phyloP scores from a whole-genome alignment of 1,140 invertebrate genomes.

The Drosophila orena region DNA sequence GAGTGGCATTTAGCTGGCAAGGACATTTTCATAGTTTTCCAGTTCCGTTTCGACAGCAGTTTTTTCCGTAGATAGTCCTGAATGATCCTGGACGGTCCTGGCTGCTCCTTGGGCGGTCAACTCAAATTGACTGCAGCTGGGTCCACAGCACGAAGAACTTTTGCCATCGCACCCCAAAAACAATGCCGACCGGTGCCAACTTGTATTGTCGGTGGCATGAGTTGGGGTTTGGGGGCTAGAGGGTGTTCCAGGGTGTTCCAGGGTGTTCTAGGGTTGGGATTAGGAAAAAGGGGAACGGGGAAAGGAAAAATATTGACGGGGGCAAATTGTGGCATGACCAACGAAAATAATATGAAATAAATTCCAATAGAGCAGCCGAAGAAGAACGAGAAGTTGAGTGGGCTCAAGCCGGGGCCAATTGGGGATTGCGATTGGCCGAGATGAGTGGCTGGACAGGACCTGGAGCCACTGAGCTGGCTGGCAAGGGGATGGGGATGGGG shows the following conservation, averaged over 20 bases:
- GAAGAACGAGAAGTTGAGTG: slow-evolving; percentile 28
- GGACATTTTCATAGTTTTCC: slow-evolving; percentile 51
- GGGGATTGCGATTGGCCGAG: not conserved
- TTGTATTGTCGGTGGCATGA: slow-evolving; percentile 25
- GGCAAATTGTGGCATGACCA: slow-evolving; percentile 7
- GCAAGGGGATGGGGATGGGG: too few relatives aligned
- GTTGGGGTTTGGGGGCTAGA: not conserved
- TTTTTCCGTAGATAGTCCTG: slow-evolving; percentile 32
- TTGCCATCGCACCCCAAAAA: slow-evolving; percentile 58
- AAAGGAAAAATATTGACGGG: not conserved
- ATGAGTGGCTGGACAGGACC: not conserved
- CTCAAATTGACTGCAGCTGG: slow-evolving; percentile 78
- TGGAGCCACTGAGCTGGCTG: too few relatives aligned
- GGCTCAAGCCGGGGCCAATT: slow-evolving; percentile 1
- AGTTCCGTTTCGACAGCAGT: slow-evolving; percentile 43
- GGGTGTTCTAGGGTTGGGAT: not conserved
- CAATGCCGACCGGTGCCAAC: slow-evolving; percentile 67
- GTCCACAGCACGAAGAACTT: slow-evolving; percentile 45
- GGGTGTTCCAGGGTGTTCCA: not conserved
- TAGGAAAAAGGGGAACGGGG: not conserved
- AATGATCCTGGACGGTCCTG: not conserved
- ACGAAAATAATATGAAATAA: slow-evolving; percentile 78
- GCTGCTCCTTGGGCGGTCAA: slow-evolving; percentile 14
- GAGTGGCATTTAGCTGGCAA: slow-evolving; percentile 46
- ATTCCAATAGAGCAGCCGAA: slow-evolving; percentile 51